Conservation (phyloP, 2,797 vertebrate species). For the Hippoglossus hippoglossus region DNA sequence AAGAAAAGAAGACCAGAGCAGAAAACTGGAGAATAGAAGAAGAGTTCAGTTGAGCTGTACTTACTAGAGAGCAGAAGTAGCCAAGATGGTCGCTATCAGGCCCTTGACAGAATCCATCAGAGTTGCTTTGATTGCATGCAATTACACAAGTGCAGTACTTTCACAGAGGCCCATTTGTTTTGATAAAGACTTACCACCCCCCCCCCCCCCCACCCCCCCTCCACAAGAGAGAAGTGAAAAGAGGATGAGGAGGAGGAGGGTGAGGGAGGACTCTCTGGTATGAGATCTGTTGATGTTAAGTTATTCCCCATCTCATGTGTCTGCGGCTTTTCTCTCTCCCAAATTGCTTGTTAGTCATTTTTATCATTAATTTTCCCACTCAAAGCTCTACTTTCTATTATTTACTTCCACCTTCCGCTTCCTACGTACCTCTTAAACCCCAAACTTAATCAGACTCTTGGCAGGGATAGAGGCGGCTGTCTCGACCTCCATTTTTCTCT, state of each 20-base stretch:
- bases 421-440: constrained; percentile 4
- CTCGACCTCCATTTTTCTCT: not conserved
- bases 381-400: constrained; percentile 2
- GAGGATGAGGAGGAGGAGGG: constrained; percentile 23
- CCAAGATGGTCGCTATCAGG: constrained; percentile 42
- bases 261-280: constrained; percentile 39
- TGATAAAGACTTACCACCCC: constrained; percentile 57
- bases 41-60: not conserved
- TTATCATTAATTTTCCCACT: constrained; percentile 10
- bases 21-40: constrained; percentile 4
- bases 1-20: not conserved
- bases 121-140: constrained; percentile 67
- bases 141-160: constrained; percentile 72
- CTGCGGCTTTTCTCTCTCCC: constrained; percentile 5
- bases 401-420: not conserved
- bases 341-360: constrained; percentile 1
- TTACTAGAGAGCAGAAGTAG: constrained; percentile 6
- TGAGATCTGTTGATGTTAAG: constrained; percentile 55
- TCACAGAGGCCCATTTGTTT: constrained; percentile 72
- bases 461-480: not conserved
- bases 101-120: constrained; percentile 60
- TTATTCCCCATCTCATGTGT: constrained; percentile 27
- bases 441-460: constrained; percentile 21
- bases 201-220: constrained; percentile 35
- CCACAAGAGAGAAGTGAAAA: constrained; percentile 54